A percentile compares a stretch with the other conserved stretches of the same genome.
phyloP scores from a whole-genome alignment of 2,888 invertebrate genomes.

The Ischnus inquisitorius region DNA sequence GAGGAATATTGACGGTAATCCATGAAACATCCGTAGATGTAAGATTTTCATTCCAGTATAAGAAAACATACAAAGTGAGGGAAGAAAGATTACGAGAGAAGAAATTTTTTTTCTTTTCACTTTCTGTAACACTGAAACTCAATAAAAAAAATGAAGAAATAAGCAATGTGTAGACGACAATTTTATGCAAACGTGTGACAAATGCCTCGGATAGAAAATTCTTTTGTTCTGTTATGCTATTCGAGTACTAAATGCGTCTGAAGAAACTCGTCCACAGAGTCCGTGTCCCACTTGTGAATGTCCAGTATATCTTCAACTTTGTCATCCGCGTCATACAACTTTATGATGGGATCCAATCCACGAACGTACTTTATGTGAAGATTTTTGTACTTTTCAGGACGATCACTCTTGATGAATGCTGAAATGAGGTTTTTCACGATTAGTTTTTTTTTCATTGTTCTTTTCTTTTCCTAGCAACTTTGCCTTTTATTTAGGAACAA shows the following conservation, averaged over 20 bases:
- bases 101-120: conserved; percentile 60
- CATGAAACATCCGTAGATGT: conserved; percentile 69
- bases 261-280: conserved; percentile 98
- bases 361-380: conserved; percentile 96
- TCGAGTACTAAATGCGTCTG: conserved; percentile 91
- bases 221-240: conserved; percentile 16
- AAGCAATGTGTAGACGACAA: conserved; percentile 23
- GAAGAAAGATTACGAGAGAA: conserved; percentile 62
- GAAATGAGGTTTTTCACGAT: conserved; percentile 72
- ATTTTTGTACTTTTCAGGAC: conserved; percentile 95
- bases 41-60: conserved; percentile 77
- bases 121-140: conserved; percentile 64
- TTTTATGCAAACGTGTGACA: neutral
- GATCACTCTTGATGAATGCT: conserved; percentile 98
- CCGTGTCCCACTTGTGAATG: conserved; percentile 99
- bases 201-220: conserved; percentile 35
- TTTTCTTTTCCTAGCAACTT: too few species aligned
- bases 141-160: conserved; percentile 52
- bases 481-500: too few species aligned
- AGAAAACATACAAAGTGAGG: conserved; percentile 58
- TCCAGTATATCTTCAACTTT: conserved; percentile 95
- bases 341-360: conserved; percentile 97
- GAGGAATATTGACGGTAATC: conserved; percentile 33
- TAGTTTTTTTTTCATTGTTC: too few species aligned
- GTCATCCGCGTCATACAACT: conserved; percentile 94